These are phyloP conservation scores for Polylopha cassiicola DNA, from an alignment of 2,888 invertebrate species.

Conservation along the genomic window DNA sequence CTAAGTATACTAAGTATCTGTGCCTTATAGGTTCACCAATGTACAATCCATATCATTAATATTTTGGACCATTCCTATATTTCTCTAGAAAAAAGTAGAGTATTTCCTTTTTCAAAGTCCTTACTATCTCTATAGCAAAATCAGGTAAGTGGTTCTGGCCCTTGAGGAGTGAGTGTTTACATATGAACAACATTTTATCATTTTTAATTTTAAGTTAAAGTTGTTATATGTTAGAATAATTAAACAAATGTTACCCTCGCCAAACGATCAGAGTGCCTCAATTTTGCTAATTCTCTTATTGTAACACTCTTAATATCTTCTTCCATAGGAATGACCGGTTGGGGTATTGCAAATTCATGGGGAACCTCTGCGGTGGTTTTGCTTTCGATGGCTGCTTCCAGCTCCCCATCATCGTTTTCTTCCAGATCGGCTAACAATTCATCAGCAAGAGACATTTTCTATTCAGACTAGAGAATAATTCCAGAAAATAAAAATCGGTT, in stretches of 20 bases:
- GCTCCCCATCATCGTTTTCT: slow-evolving; percentile 87
- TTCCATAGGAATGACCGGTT: slow-evolving; percentile 73
- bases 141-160: too few species aligned
- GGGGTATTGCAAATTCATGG: slow-evolving; percentile 64
- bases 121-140: too few species aligned
- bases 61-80: too few species aligned
- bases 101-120: too few species aligned
- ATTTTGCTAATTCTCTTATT: slow-evolving; percentile 91
- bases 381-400: slow-evolving; percentile 77
- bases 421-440: slow-evolving; percentile 98
- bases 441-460: slow-evolving; percentile 95
- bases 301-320: slow-evolving; percentile 83
- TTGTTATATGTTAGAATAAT: slow-evolving; percentile 3
- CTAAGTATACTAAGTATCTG: too few species aligned
- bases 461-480: neutral
- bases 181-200: too few species aligned
- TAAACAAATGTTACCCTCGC: slow-evolving; percentile 57
- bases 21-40: too few species aligned
- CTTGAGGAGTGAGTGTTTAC: too few species aligned
- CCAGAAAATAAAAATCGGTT: too few species aligned
- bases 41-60: too few species aligned
- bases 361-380: slow-evolving; percentile 58
- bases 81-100: too few species aligned
- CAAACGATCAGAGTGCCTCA: slow-evolving; percentile 88
- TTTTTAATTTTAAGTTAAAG: too few species aligned